Conservation (phyloP, 2,113 vertebrate species). For the Megaceryle maxima region DNA sequence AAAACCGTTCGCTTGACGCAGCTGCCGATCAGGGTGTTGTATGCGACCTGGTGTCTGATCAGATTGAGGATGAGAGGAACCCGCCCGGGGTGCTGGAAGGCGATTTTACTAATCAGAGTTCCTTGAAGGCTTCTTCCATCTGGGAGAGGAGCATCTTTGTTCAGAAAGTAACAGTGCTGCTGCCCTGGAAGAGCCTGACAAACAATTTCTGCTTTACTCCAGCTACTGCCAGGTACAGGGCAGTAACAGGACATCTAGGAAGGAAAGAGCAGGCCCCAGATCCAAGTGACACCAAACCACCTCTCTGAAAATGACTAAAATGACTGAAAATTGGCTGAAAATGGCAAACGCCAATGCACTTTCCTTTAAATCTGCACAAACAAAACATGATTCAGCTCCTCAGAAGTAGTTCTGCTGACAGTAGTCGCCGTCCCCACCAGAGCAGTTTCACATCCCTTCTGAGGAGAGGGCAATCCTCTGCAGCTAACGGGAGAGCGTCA, state of each 20-base stretch:
- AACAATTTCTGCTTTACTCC: conserved; percentile 5
- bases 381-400: accelerated
- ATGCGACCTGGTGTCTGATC: conserved; percentile 93
- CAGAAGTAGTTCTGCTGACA: not conserved
- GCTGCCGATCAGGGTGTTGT: conserved; percentile 94
- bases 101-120: conserved; percentile 89
- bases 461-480: not conserved
- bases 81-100: conserved; percentile 93
- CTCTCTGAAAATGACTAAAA: not conserved
- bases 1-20: conserved; percentile 92
- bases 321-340: not conserved
- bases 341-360: not conserved
- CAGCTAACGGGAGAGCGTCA: not conserved
- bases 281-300: not conserved
- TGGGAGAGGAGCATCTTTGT: conserved; percentile 93
- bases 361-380: not conserved
- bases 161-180: conserved; percentile 98
- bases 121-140: conserved; percentile 92
- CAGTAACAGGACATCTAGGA: not conserved
- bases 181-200: conserved; percentile 93
- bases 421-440: accelerated
- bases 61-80: conserved; percentile 90
- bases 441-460: not conserved
- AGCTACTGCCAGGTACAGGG: not conserved
- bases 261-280: not conserved